These are phyloP conservation scores for Ceratothoa steindachneri DNA, from an alignment of 2,888 invertebrate genomes.

Conservation along the genomic window DNA sequence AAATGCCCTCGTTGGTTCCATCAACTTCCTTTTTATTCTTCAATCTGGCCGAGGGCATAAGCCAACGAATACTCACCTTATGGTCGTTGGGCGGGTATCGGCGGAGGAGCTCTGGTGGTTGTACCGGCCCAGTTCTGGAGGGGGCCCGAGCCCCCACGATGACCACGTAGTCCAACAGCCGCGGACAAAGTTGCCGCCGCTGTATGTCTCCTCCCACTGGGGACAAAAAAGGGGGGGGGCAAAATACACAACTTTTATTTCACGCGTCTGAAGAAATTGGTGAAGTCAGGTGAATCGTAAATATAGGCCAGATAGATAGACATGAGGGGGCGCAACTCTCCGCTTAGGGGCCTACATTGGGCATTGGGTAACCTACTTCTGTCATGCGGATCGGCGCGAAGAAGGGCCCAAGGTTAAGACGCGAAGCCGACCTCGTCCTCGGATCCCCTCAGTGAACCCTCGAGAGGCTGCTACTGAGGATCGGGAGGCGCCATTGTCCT, in stretches of 20 bases:
- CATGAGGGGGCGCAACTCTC: neutral
- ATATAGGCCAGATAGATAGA: neutral
- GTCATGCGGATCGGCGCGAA: neutral
- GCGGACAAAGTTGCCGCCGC: constrained; percentile 57
- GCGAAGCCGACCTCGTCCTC: no score
- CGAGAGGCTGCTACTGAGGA: neutral
- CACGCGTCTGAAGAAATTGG: neutral
- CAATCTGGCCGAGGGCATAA: no score
- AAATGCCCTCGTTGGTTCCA: no score
- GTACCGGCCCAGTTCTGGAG: constrained; percentile 58
- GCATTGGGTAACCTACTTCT: no score
- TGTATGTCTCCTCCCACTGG: constrained; percentile 30
- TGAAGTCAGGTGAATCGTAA: neutral
- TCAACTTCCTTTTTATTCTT: no score
- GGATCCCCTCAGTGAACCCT: neutral
- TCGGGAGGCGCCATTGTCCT: no score
- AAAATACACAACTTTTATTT: neutral
- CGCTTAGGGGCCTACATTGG: neutral
- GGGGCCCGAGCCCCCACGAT: constrained; percentile 85
- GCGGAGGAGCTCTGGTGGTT: constrained; percentile 89
- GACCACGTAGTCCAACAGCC: constrained; percentile 82
- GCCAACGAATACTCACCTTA: no score
- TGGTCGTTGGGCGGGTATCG: constrained; percentile 95
- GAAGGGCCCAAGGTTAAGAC: neutral
- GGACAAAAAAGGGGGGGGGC: no score